Percentiles rank a stretch among this genome's conserved stretches.
Evolutionary conservation across 1,140 invertebrate species (phyloP).

Genomic region (Lepidurus arcticus): DNA sequence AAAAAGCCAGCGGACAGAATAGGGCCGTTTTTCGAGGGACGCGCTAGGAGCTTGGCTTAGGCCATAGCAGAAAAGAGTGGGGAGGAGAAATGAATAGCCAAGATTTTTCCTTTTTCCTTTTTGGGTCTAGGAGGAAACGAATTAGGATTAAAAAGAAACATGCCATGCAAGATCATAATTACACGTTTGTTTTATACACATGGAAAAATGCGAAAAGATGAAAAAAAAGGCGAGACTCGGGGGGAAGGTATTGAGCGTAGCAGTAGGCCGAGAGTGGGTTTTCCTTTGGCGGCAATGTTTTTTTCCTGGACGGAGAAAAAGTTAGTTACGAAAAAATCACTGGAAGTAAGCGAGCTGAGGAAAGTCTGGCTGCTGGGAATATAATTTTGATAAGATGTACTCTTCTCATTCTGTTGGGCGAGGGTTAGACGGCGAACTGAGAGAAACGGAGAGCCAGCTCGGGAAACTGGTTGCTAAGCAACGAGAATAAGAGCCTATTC

Average conservation of each 20-base stretch:
- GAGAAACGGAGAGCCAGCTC: not conserved
- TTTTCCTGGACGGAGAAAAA: not conserved
- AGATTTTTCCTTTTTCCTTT: not conserved
- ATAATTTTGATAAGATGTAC: not conserved
- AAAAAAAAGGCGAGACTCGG: not conserved
- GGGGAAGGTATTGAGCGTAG: not conserved
- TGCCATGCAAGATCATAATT: not conserved
- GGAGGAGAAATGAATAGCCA: not conserved
- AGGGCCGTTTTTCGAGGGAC: not conserved
- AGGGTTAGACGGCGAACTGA: not conserved
- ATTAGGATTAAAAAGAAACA: not conserved
- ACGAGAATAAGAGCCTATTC: not conserved
- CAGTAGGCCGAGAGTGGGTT: not conserved
- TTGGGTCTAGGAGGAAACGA: not conserved
- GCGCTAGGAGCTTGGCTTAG: not conserved
- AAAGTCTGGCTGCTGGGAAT: not conserved
- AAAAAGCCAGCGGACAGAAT: constrained; percentile 4
- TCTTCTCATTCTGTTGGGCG: not conserved
- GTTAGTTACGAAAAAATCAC: not conserved
- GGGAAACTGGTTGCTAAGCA: constrained; percentile 13
- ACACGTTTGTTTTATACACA: not conserved
- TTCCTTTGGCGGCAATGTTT: not conserved
- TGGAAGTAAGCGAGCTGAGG: not conserved
- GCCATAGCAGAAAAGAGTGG: not conserved
- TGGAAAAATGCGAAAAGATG: not conserved